Conservation (phyloP, 2,113 vertebrate genomes). For the Acrocephalus arundinaceus region DNA sequence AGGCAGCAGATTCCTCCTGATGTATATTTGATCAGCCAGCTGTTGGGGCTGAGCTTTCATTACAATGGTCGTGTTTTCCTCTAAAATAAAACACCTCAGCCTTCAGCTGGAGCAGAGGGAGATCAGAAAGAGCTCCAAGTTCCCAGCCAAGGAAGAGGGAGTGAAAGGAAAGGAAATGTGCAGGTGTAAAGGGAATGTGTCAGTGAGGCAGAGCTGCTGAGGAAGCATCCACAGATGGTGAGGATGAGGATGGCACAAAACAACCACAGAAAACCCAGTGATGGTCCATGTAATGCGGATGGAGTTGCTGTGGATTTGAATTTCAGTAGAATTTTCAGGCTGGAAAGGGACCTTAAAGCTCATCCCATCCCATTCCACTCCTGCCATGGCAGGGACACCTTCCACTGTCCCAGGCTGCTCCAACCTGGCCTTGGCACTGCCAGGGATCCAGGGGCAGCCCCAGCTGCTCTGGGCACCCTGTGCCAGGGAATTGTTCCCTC, state of each 20-base stretch:
- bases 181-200: background rate
- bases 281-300: accelerated
- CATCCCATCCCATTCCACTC: background rate
- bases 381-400: background rate
- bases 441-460: background rate
- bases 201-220: background rate
- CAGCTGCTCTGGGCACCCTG: background rate
- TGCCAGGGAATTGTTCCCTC: accelerated
- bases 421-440: background rate
- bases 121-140: background rate
- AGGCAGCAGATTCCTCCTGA: background rate
- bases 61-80: background rate
- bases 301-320: background rate
- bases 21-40: slow-evolving; percentile 50
- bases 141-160: background rate
- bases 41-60: background rate
- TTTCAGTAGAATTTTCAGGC: background rate
- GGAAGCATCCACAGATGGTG: background rate
- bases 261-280: background rate
- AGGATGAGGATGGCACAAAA: background rate
- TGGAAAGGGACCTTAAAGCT: accelerated
- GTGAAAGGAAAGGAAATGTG: background rate
- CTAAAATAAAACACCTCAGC: background rate
- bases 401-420: background rate
- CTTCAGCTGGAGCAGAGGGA: background rate